A percentile compares a stretch with the other conserved stretches of the same genome.
Evolutionary conservation across 2,797 vertebrate species (phyloP).

Genomic region (Caiman crocodilus): DNA sequence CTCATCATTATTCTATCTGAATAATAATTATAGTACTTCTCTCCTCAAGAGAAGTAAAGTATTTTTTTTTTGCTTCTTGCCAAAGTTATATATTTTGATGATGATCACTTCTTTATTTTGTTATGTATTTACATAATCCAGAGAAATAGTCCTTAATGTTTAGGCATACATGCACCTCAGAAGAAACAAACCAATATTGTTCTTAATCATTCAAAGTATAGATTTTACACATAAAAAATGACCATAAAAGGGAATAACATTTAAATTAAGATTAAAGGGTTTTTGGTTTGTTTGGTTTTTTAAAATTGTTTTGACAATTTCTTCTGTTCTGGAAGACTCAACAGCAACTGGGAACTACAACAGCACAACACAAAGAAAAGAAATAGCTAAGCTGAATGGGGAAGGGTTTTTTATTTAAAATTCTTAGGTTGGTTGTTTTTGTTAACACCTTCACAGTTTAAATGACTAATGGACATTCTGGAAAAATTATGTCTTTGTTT

Average conservation of each 20-base stretch:
- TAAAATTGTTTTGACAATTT: neutral
- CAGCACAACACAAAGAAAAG: neutral
- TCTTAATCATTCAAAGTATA: neutral
- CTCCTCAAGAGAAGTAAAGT: neutral
- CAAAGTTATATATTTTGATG: constrained; percentile 29
- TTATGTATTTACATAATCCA: constrained; percentile 28
- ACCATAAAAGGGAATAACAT: neutral
- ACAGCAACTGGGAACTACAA: neutral
- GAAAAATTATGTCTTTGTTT: neutral
- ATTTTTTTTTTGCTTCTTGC: constrained; percentile 41
- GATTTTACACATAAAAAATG: neutral
- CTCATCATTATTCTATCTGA: constrained; percentile 28
- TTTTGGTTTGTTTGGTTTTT: neutral
- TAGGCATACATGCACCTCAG: neutral
- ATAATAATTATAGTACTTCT: neutral
- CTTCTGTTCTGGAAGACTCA: neutral
- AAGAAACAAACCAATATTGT: neutral
- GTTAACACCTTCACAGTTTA: neutral
- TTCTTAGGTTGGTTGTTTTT: neutral
- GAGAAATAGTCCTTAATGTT: constrained; percentile 28
- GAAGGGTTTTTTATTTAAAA: neutral
- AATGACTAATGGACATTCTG: neutral
- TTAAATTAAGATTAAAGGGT: too few relatives aligned
- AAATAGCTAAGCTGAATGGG: neutral
- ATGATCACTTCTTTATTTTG: constrained; percentile 31